phyloP scores from a whole-genome alignment of 2,888 invertebrate species.

The Drosophila macrospina region DNA sequence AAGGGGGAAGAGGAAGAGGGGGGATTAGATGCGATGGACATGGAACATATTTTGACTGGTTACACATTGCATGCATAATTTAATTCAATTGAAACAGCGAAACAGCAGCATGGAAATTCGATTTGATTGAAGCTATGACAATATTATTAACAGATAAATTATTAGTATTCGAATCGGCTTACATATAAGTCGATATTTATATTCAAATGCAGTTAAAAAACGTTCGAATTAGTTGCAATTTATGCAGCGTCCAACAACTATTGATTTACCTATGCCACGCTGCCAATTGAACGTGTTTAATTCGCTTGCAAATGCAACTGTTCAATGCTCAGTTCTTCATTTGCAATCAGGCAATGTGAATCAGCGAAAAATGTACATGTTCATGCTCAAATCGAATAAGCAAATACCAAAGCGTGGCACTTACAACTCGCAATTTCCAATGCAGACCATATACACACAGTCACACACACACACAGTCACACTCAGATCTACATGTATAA shows the following conservation, averaged over 20 bases:
- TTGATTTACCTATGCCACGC: conserved; percentile 5
- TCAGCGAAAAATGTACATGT: conserved; percentile 32
- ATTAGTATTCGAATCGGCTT: too few species aligned
- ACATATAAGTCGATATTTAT: too few species aligned
- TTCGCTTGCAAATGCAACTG: too few species aligned
- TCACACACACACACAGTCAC: not conserved
- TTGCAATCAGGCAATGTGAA: conserved; percentile 20
- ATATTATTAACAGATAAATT: not conserved
- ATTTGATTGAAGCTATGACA: not conserved
- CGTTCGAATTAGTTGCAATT: not conserved
- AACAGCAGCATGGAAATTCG: not conserved
- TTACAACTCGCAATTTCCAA: conserved; percentile 19
- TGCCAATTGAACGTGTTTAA: conserved; percentile 4
- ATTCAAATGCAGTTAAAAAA: not conserved
- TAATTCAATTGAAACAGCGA: conserved; percentile 56
- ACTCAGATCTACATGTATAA: conserved; percentile 15
- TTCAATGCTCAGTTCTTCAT: conserved; percentile 3
- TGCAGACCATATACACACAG: not conserved
- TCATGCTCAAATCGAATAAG: conserved; percentile 46
- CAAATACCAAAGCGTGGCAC: conserved; percentile 35
- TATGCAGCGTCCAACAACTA: not conserved
- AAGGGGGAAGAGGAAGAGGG: too few species aligned
- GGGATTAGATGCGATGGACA: not conserved
- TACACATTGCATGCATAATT: conserved; percentile 33
- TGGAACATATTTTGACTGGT: conserved; percentile 8